Conservation (phyloP, 2,888 invertebrate genomes). For the Harpalus rubripes region DNA sequence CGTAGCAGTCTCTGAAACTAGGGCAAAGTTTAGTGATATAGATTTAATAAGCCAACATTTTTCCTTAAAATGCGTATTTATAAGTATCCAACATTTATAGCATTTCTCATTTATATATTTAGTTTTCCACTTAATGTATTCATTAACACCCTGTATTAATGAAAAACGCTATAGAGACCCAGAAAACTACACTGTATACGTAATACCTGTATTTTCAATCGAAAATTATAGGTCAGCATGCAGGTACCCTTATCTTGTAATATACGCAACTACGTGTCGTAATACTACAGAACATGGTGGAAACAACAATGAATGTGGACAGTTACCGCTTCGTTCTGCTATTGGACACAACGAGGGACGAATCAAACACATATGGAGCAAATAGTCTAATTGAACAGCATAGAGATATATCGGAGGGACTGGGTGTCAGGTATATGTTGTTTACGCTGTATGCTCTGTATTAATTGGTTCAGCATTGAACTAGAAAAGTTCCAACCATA, state of each 20-base stretch:
- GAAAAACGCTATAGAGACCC: too few species aligned
- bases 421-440: not conserved
- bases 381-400: not conserved
- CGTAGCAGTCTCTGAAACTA: too few species aligned
- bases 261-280: not conserved
- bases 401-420: not conserved
- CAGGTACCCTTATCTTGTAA: not conserved
- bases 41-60: too few species aligned
- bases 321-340: not conserved
- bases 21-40: too few species aligned
- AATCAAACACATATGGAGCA: not conserved
- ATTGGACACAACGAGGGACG: not conserved
- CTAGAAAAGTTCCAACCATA: not conserved
- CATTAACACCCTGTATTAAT: too few species aligned
- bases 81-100: too few species aligned
- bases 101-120: too few species aligned
- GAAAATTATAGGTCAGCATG: not conserved
- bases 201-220: not conserved
- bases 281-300: not conserved
- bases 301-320: not conserved
- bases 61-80: too few species aligned
- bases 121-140: too few species aligned
- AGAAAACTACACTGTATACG: too few species aligned
- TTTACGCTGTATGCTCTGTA: not conserved
- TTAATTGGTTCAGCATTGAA: constrained; percentile 2